Base-by-base conservation (phyloP, 2,113 vertebrate genomes). In the Galeopterus variegatus region DNA sequence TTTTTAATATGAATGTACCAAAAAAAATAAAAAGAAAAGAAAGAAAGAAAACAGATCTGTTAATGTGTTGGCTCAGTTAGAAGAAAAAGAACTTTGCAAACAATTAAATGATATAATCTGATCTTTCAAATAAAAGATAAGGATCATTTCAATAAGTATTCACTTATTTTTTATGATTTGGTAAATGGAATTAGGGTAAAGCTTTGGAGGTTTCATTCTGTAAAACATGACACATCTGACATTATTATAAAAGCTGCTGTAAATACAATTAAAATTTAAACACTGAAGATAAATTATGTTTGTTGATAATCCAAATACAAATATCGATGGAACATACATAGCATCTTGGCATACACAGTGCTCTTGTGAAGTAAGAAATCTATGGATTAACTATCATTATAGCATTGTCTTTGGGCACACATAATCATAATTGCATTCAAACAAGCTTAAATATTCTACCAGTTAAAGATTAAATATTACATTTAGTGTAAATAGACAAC, bases 101-200 rank as follows among this genome's bases (percentile, higher is more conserved):
- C 8, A 54, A 11, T 83, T 79, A 45, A 90, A 45, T 58, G 21
- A 56, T 52, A 48, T 31, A 1, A 41, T 88, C 18, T 76, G 10
- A 56, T 90, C 31, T 73, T 94, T 91, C 50, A 83, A 96, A 9
- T 75, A 77, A 88, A 89, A 54, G 24, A 67, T 36, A 79, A 65
- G n/a, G 5, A 69, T 69, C 8, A 45, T 87, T 33, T 4, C 1
- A 56, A 80, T n/a, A 96, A 65, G 73, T 82, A 11, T 2, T 73
- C 7, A 48, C 21, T 48, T 93, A 7, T 82, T 85, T 85, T 80
- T 52, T 13, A 50, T 96, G 54, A 75, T n/a, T 93, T 54, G 60
- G 24, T 81, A 87, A 87, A 48, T 75, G 28, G 14, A 88, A 82
- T 67, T 28, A 83, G 12, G 8, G 31, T 56, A 83, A 90, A 93